A percentile compares a stretch with the other conserved stretches of the same genome.
Evolutionary conservation across 1,140 invertebrate species (phyloP).

Genomic region (Drosophila nebulosa): DNA sequence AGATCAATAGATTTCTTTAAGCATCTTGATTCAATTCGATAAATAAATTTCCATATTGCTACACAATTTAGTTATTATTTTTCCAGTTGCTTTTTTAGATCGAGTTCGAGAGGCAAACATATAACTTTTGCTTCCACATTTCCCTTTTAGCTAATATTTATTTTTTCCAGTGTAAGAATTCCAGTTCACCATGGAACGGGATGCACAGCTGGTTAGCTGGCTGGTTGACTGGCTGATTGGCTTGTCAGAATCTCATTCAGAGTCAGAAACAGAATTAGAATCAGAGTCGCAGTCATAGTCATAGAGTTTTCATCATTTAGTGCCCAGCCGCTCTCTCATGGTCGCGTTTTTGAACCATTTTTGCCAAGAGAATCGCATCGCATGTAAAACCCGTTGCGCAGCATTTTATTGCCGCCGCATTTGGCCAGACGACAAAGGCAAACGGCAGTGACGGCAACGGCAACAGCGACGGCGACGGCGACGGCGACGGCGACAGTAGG

Average conservation of each 20-base stretch:
- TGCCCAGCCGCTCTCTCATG: conserved; percentile 24
- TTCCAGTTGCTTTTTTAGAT: too few relatives aligned
- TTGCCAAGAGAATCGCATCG: conserved; percentile 23
- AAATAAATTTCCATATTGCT: too few relatives aligned
- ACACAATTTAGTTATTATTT: too few relatives aligned
- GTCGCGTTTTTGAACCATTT: conserved; percentile 55
- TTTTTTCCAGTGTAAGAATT: conserved; percentile 47
- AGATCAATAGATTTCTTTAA: too few relatives aligned
- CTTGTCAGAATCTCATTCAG: not conserved
- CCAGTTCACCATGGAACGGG: conserved; percentile 67
- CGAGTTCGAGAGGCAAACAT: too few relatives aligned
- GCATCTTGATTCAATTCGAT: too few relatives aligned
- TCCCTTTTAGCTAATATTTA: not conserved
- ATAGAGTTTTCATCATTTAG: conserved; percentile 5
- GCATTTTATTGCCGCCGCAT: conserved; percentile 47
- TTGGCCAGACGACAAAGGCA: conserved; percentile 33
- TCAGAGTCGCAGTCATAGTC: not conserved
- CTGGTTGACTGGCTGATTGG: not conserved
- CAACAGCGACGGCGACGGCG: not conserved
- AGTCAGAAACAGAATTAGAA: not conserved
- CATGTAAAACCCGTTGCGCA: conserved; percentile 48
- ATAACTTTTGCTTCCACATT: too few relatives aligned
- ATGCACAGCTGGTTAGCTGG: conserved; percentile 34
- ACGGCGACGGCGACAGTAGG: conserved; percentile 9
- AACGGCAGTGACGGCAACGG: not conserved